A percentile compares a stretch with the other conserved stretches of the same genome.
phyloP scores from a whole-genome alignment of 2,113 vertebrate species.

The Aleadryas rufinucha region DNA sequence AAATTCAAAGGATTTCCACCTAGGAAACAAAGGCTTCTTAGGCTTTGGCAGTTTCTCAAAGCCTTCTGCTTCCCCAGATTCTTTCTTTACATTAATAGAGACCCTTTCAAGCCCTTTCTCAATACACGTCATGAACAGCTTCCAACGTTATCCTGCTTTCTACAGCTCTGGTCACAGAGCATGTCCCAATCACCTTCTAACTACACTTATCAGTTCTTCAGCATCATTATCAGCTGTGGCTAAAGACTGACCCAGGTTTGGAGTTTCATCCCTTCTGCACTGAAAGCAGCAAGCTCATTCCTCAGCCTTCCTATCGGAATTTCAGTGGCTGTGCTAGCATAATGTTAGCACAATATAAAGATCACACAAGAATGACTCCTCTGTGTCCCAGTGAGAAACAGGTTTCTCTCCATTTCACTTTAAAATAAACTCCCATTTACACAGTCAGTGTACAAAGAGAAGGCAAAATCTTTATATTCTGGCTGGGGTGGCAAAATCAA shows the following conservation, averaged over 20 bases:
- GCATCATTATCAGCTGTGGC: neutral
- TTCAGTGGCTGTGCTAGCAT: neutral
- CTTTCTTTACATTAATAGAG: neutral
- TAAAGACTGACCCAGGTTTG: neutral
- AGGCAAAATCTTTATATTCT: neutral
- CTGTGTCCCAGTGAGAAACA: neutral
- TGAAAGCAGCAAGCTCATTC: neutral
- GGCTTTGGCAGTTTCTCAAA: neutral
- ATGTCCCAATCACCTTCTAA: neutral
- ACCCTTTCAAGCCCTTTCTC: neutral
- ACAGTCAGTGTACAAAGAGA: neutral
- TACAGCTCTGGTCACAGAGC: neutral
- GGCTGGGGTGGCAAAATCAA: neutral
- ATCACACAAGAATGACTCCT: neutral
- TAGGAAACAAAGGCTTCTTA: neutral
- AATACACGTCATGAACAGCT: neutral
- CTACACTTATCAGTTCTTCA: neutral
- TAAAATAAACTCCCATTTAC: neutral
- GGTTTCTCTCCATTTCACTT: neutral
- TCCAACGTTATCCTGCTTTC: neutral
- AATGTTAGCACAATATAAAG: neutral
- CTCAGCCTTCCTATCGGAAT: neutral
- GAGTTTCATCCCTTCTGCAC: neutral
- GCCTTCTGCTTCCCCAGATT: neutral
- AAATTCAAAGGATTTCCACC: neutral